These are phyloP conservation scores for Perca fluviatilis DNA, from an alignment of 2,113 vertebrate genomes.

Conservation along the genomic window DNA sequence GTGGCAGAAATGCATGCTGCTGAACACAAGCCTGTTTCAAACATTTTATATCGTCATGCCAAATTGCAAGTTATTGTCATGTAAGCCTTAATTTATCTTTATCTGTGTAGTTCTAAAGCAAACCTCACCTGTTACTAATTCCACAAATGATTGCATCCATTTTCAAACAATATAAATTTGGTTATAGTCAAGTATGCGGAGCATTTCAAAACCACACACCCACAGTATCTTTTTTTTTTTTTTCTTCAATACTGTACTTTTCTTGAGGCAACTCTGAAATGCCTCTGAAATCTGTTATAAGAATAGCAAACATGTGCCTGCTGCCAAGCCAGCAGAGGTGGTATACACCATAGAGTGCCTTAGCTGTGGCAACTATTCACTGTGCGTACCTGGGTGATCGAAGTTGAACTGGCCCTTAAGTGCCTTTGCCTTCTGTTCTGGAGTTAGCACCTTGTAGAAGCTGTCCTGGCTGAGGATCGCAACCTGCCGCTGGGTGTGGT, in stretches of 20 bases:
- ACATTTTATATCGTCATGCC: background rate
- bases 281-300: background rate
- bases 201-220: background rate
- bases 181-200: background rate
- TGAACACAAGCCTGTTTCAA: background rate
- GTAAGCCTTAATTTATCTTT: too few relatives aligned
- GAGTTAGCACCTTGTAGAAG: constrained; percentile 95
- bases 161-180: background rate
- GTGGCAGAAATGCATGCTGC: background rate
- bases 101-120: background rate
- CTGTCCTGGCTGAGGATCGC: constrained; percentile 98
- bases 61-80: background rate
- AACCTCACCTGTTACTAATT: background rate
- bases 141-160: background rate
- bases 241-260: too few relatives aligned
- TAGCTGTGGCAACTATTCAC: background rate
- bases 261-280: too few relatives aligned
- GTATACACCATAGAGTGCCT: background rate
- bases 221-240: background rate
- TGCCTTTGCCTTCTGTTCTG: constrained; percentile 96
- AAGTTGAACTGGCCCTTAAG: constrained; percentile 98
- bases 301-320: background rate
- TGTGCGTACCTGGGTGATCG: constrained; percentile 93
- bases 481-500: constrained; percentile 95
- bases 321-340: background rate